A percentile compares a stretch with the other conserved stretches of the same genome.
Conservation (phyloP, 2,888 invertebrate genomes). For the Brachynemurus nebulosus region DNA sequence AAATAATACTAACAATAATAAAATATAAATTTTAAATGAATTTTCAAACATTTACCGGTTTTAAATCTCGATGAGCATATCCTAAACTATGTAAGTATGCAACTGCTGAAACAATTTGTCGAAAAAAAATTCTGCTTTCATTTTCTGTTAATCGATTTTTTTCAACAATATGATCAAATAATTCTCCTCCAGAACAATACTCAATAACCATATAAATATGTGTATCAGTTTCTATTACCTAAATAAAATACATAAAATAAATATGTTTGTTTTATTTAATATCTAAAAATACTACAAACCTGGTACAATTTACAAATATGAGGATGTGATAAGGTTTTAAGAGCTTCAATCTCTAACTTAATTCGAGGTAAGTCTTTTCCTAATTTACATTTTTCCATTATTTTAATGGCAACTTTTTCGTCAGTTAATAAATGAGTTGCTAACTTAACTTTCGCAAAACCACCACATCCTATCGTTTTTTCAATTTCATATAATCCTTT, state of each 20-base stretch:
- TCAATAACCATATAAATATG: constrained; percentile 68
- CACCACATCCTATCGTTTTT: constrained; percentile 59
- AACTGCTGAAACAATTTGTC: constrained; percentile 65
- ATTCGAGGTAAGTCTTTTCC: constrained; percentile 61
- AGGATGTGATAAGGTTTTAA: constrained; percentile 53
- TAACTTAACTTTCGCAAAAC: constrained; percentile 70
- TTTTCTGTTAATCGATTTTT: constrained; percentile 54
- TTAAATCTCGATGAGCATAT: constrained; percentile 67
- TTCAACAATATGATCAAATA: constrained; percentile 74
- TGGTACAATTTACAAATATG: constrained; percentile 68
- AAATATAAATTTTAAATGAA: too few species aligned
- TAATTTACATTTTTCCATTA: constrained; percentile 59
- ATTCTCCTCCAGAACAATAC: constrained; percentile 69
- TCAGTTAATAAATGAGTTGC: constrained; percentile 65
- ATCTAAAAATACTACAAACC: constrained; percentile 20
- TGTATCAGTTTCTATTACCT: constrained; percentile 56
- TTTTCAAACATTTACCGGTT: constrained; percentile 68
- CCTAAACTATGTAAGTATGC: constrained; percentile 62
- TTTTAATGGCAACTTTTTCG: constrained; percentile 70
- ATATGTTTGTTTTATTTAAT: neutral
- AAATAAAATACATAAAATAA: constrained; percentile 9
- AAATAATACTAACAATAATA: neutral
- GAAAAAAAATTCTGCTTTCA: constrained; percentile 61
- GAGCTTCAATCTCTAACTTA: constrained; percentile 55
- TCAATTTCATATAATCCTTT: constrained; percentile 51